A percentile compares a stretch with the other conserved stretches of the same genome.
phyloP scores from a whole-genome alignment of 1,140 invertebrate species.

The Heliconius hermathena region DNA sequence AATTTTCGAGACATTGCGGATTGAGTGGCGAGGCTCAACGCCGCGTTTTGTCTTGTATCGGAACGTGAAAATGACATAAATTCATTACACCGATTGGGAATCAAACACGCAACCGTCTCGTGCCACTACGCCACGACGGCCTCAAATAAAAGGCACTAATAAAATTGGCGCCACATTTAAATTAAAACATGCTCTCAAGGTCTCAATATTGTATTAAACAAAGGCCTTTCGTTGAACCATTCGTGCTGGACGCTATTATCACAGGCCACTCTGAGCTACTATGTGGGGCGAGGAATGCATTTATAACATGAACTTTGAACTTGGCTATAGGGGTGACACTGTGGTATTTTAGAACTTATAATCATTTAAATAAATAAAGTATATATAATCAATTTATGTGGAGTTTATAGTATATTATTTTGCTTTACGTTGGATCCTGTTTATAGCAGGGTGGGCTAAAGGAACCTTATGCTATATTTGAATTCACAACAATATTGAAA shows the following conservation, averaged over 20 bases:
- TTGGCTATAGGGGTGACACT: conserved; percentile 10
- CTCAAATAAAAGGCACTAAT: no score
- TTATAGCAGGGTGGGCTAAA: neutral
- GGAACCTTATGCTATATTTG: no score
- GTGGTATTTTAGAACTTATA: neutral
- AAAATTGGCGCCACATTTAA: neutral
- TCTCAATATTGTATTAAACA: neutral
- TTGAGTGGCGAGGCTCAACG: no score
- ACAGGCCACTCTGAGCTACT: neutral
- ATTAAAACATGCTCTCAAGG: neutral
- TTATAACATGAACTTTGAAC: conserved; percentile 25
- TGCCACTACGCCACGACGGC: neutral
- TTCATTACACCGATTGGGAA: neutral
- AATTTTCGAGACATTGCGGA: no score
- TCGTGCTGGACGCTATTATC: conserved; percentile 12
- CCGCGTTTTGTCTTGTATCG: no score
- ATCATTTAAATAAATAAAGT: no score
- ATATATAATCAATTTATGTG: no score
- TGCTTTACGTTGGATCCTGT: neutral
- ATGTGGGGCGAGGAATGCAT: conserved; percentile 16
- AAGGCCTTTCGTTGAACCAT: neutral
- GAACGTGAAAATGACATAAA: no score
- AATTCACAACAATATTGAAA: no score
- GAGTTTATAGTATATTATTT: neutral
- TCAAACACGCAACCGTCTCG: no score